Conservation (phyloP, 2,113 vertebrate species). For the Chrysemys picta region DNA sequence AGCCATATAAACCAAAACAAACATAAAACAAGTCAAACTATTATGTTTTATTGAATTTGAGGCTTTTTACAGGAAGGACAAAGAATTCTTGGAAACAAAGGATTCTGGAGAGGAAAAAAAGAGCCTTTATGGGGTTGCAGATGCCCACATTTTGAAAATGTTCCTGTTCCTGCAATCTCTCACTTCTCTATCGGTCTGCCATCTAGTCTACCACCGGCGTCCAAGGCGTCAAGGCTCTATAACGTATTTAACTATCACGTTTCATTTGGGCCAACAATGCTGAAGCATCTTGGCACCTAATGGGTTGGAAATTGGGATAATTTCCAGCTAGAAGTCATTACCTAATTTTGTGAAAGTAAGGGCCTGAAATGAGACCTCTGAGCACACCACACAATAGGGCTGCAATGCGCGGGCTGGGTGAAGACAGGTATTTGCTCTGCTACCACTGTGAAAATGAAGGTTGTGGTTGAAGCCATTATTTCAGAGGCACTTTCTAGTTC, state of each 20-base stretch:
- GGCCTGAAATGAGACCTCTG: accelerated
- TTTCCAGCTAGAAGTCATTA: slow-evolving; percentile 3
- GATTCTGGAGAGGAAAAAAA: not conserved
- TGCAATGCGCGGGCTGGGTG: accelerated
- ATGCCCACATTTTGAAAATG: accelerated
- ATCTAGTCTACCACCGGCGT: not conserved
- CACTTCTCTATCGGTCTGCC: accelerated
- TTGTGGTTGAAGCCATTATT: slow-evolving; percentile 38
- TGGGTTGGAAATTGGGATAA: slow-evolving; percentile 38
- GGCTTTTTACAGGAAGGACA: not conserved
- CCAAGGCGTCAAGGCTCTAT: accelerated
- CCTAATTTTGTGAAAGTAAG: not conserved
- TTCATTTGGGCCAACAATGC: not conserved
- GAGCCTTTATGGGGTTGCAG: not conserved
- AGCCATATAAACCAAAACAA: not conserved
- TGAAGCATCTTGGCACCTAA: slow-evolving; percentile 29
- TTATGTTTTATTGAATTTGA: not conserved
- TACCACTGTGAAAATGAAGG: slow-evolving; percentile 64
- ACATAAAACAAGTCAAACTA: not conserved
- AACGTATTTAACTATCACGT: not conserved
- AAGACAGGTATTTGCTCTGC: slow-evolving; percentile 43
- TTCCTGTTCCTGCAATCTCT: not conserved
- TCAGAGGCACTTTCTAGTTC: slow-evolving; percentile 29
- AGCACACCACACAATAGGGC: not conserved
- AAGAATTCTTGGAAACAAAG: accelerated